Evolutionary conservation across 2,113 vertebrate species (phyloP).

Genomic region (Columba livia): DNA sequence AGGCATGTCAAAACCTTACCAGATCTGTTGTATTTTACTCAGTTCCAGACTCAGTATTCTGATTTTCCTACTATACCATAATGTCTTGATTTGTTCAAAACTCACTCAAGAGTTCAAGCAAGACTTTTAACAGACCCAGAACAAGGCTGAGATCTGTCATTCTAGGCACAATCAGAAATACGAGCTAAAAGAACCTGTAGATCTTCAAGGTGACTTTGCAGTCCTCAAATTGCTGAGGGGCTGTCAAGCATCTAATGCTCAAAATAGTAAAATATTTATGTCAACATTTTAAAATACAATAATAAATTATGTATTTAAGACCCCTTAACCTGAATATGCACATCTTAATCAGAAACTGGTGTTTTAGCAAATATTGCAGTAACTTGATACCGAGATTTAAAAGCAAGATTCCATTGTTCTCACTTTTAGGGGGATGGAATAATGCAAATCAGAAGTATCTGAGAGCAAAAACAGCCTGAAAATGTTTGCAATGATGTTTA

Average conservation of each 20-base stretch:
- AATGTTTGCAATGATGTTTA: not conserved
- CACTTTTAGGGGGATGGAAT: not conserved
- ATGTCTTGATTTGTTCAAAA: not conserved
- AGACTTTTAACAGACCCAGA: not conserved
- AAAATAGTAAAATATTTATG: conserved; percentile 19
- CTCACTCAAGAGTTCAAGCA: not conserved
- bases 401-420: not conserved
- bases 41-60: not conserved
- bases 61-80: not conserved
- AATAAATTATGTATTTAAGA: conserved; percentile 14
- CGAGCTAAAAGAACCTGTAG: not conserved
- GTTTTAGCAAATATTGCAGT: not conserved
- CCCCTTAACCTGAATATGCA: not conserved
- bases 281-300: not conserved
- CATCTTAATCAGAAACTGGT: not conserved
- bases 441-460: not conserved
- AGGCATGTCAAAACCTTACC: not conserved
- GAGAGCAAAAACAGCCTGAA: not conserved
- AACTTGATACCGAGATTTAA: not conserved
- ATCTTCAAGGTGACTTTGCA: not conserved
- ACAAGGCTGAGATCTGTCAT: not conserved
- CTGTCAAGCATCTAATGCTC: not conserved
- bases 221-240: not conserved
- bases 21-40: not conserved
- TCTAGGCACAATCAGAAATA: not conserved